phyloP scores from a whole-genome alignment of 2,888 invertebrate species.

The Sturmia bella region DNA sequence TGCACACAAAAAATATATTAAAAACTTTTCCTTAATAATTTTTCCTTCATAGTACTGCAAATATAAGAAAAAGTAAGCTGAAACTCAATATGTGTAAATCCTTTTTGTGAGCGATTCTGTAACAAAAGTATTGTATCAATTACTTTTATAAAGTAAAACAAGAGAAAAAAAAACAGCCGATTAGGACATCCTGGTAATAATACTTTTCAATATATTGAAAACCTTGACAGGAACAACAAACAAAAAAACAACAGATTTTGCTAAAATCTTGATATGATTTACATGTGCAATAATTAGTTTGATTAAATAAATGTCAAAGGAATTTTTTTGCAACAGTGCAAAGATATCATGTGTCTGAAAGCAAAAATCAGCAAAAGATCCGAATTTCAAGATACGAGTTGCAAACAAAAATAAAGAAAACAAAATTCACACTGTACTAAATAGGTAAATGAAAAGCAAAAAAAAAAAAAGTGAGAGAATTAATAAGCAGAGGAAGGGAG shows the following conservation, averaged over 20 bases:
- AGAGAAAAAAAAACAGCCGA: neutral
- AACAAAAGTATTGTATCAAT: neutral
- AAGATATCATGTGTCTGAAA: constrained; percentile 75
- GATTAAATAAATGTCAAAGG: constrained; percentile 70
- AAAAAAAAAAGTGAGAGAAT: constrained; percentile 8
- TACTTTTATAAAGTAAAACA: neutral
- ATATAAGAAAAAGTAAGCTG: too few species aligned
- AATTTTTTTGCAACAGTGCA: constrained; percentile 24
- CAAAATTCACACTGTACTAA: constrained; percentile 65
- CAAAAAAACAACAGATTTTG: constrained; percentile 14
- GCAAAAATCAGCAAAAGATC: constrained; percentile 69
- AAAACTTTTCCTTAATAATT: too few species aligned
- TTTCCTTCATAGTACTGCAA: too few species aligned
- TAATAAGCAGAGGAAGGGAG: neutral
- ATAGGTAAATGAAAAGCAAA: neutral
- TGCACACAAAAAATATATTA: too few species aligned
- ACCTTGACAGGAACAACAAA: constrained; percentile 51
- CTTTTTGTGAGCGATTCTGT: too few species aligned
- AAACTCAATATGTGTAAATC: too few species aligned
- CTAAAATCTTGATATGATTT: constrained; percentile 74
- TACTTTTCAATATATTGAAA: constrained; percentile 38
- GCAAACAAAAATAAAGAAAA: constrained; percentile 46
- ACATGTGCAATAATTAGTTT: constrained; percentile 78
- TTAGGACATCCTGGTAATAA: constrained; percentile 66
- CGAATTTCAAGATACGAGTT: constrained; percentile 58